Conservation (phyloP, 2,113 vertebrate species). For the Neofelis nebulosa region DNA sequence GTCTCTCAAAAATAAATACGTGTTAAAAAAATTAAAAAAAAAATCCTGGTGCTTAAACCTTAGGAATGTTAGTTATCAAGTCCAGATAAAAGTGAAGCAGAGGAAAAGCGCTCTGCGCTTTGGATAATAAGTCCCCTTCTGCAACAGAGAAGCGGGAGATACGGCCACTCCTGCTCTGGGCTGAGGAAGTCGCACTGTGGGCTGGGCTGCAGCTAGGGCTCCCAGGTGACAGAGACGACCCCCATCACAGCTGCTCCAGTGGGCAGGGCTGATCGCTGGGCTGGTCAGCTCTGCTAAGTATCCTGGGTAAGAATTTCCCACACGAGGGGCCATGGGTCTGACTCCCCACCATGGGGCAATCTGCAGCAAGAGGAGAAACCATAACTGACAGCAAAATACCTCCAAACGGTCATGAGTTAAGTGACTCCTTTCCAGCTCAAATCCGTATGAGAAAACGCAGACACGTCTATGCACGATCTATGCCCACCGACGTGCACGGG, state of each 20-base stretch:
- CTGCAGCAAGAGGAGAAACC: neutral
- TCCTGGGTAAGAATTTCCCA: neutral
- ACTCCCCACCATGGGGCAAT: no score
- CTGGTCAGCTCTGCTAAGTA: fast-evolving
- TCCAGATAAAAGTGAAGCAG: neutral
- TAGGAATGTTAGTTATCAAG: neutral
- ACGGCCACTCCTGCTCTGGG: fast-evolving
- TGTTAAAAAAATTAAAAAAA: neutral
- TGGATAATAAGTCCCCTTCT: neutral
- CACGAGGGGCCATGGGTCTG: neutral
- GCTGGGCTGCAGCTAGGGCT: neutral
- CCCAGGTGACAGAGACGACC: neutral
- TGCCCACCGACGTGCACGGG: fast-evolving
- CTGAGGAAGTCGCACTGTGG: neutral
- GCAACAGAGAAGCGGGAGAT: neutral
- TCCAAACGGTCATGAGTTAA: neutral
- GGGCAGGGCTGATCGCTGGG: neutral
- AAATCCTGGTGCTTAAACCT: neutral
- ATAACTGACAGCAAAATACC: neutral
- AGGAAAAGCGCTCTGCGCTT: neutral
- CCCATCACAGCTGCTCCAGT: neutral
- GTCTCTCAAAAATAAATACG: no score
- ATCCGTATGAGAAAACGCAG: neutral
- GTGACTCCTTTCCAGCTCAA: neutral
- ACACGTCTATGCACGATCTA: fast-evolving